Conservation (phyloP, 1,140 invertebrate genomes). For the Scaptomyza hsui region DNA sequence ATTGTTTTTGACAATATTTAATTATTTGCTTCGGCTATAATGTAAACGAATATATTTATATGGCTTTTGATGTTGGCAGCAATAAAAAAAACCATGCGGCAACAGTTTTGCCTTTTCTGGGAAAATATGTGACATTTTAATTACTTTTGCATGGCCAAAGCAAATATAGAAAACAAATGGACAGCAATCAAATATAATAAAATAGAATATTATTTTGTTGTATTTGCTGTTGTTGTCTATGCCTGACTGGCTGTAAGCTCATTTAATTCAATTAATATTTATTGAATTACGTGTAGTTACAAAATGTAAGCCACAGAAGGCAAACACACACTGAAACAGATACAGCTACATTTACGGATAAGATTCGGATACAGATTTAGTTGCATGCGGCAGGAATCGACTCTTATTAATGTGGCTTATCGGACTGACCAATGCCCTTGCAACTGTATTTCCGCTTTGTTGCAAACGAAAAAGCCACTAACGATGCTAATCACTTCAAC, state of each 20-base stretch:
- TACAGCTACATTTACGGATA: neutral
- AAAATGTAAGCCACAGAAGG: conserved; percentile 41
- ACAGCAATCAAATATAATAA: conserved; percentile 34
- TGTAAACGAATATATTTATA: conserved; percentile 31
- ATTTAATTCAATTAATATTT: conserved; percentile 53
- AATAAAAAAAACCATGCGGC: conserved; percentile 14
- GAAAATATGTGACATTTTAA: conserved; percentile 62
- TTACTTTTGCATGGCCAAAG: conserved; percentile 43
- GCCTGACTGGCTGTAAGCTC: conserved; percentile 17
- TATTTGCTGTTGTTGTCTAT: neutral
- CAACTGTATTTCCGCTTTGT: conserved; percentile 68
- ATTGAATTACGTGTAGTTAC: conserved; percentile 57
- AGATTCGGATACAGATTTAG: conserved; percentile 3
- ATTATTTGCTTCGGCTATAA: conserved; percentile 20
- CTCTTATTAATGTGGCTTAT: conserved; percentile 43
- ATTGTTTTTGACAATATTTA: neutral
- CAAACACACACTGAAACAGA: conserved; percentile 14
- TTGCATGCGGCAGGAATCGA: conserved; percentile 25
- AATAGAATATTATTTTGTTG: conserved; percentile 24
- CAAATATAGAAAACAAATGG: conserved; percentile 30
- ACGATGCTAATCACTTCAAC: conserved; percentile 79
- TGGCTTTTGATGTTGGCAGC: conserved; percentile 36
- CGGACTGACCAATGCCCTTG: conserved; percentile 63
- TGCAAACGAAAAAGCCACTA: conserved; percentile 77
- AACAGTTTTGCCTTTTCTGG: conserved; percentile 20